These are phyloP conservation scores for Leptosomus discolor DNA, from an alignment of 2,113 vertebrate genomes.

Conservation along the genomic window DNA sequence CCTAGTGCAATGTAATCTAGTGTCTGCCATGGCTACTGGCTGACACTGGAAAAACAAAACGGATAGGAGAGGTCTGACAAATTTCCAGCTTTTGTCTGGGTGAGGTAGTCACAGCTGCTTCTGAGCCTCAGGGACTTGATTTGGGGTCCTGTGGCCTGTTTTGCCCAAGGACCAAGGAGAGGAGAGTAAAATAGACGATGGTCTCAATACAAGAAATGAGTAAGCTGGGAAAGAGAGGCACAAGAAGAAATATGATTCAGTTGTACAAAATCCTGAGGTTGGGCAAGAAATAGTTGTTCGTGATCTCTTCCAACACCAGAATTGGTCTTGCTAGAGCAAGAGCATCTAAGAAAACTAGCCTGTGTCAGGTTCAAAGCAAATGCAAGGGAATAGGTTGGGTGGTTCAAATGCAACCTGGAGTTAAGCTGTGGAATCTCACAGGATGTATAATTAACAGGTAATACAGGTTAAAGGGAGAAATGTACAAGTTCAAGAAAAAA, in stretches of 20 bases:
- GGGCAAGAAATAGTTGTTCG: not conserved
- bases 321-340: not conserved
- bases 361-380: not conserved
- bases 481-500: not conserved
- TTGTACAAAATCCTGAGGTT: not conserved
- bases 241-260: not conserved
- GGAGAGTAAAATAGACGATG: not conserved
- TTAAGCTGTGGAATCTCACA: not conserved
- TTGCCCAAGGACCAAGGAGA: not conserved
- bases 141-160: not conserved
- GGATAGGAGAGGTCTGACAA: fast-evolving
- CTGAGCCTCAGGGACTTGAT: fast-evolving
- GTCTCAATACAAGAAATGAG: not conserved
- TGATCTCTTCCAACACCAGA: not conserved
- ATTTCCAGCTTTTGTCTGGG: not conserved
- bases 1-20: not conserved
- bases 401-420: not conserved
- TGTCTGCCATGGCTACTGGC: not conserved
- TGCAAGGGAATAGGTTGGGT: not conserved
- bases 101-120: not conserved
- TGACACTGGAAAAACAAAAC: not conserved
- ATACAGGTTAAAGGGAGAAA: not conserved
- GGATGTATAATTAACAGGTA: not conserved
- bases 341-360: not conserved
- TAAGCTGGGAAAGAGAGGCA: not conserved